These are phyloP conservation scores for Rapana venosa DNA, from an alignment of 2,888 invertebrate genomes.

Conservation along the genomic window DNA sequence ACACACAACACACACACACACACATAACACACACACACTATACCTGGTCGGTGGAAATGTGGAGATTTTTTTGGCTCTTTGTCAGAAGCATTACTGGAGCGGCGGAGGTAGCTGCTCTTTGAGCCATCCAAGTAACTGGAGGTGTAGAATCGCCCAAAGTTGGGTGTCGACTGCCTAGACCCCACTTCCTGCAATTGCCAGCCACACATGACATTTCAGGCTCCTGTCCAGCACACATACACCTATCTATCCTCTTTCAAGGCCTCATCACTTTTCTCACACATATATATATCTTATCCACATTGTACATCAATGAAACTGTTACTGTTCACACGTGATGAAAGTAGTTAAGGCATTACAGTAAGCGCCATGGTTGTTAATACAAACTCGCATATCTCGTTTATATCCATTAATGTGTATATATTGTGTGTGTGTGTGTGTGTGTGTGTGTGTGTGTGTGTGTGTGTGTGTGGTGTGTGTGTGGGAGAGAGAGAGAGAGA, in stretches of 20 bases:
- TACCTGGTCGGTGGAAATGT: slow-evolving; percentile 71
- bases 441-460: too few relatives aligned
- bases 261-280: background rate
- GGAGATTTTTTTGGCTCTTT: slow-evolving; percentile 52
- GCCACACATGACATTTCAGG: background rate
- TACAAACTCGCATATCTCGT: too few relatives aligned
- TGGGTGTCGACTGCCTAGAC: slow-evolving; percentile 58
- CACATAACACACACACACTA: background rate
- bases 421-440: too few relatives aligned
- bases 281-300: background rate
- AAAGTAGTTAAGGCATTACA: too few relatives aligned
- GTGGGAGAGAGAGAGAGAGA: too few relatives aligned
- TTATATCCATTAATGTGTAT: too few relatives aligned
- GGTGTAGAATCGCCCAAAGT: slow-evolving; percentile 74
- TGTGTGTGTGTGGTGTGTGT: too few relatives aligned
- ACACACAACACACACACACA: too few relatives aligned
- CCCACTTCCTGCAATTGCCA: slow-evolving; percentile 59
- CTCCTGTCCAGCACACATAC: background rate
- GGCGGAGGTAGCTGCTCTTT: slow-evolving; percentile 61
- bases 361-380: too few relatives aligned
- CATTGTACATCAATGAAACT: background rate
- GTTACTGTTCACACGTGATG: background rate
- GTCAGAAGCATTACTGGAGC: slow-evolving; percentile 53
- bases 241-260: background rate
- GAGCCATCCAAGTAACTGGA: slow-evolving; percentile 68